Evolutionary conservation across 2,113 vertebrate species (phyloP).

Genomic region (Henicopernis longicauda): DNA sequence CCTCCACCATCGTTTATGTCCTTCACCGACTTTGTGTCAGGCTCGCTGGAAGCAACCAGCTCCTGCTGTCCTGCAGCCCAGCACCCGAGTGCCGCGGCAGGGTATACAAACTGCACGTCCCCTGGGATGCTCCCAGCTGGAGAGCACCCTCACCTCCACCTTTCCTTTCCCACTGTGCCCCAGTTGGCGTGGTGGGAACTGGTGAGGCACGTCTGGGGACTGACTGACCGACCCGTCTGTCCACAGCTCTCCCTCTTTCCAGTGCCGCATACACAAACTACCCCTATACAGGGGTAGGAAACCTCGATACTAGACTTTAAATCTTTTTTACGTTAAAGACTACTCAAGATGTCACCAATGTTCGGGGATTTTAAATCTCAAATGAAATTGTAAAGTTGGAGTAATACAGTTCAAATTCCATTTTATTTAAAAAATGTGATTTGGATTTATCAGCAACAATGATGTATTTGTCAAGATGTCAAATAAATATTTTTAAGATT

Average conservation of each 20-base stretch:
- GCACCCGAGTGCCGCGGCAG: accelerated
- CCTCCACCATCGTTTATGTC: neutral
- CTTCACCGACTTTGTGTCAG: neutral
- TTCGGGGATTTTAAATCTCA: neutral
- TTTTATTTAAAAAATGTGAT: neutral
- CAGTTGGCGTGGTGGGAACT: accelerated
- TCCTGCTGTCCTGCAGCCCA: neutral
- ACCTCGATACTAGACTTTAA: neutral
- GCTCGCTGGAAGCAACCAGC: neutral
- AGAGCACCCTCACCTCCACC: neutral
- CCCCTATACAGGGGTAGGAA: neutral
- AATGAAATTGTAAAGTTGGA: neutral
- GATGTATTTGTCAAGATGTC: neutral
- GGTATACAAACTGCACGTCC: neutral
- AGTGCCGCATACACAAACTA: neutral
- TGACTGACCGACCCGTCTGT: accelerated
- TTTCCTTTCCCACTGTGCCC: neutral
- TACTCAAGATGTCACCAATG: neutral
- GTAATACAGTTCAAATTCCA: neutral
- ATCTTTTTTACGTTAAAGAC: neutral
- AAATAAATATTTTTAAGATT: neutral
- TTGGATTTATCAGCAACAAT: neutral
- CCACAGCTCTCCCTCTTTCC: neutral
- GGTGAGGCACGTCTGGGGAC: neutral
- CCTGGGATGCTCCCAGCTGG: neutral